Conservation (phyloP, 2,888 invertebrate genomes). For the Drosophila koepferae region DNA sequence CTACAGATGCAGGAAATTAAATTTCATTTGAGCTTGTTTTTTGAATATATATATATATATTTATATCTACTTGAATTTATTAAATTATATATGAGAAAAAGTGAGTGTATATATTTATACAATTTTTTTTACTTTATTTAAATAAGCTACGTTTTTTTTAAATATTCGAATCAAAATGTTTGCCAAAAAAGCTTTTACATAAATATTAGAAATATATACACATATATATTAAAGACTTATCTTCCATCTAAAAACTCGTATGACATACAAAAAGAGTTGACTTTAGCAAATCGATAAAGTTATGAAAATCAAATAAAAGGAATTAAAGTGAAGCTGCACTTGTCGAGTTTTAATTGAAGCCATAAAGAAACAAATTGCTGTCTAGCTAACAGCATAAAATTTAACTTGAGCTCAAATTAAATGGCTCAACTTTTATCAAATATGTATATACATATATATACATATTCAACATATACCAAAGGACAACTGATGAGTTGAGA, state of each 20-base stretch:
- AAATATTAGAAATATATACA: too few species aligned
- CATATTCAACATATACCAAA: constrained; percentile 38
- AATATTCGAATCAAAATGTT: too few species aligned
- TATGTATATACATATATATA: constrained; percentile 16
- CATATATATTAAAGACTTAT: neutral
- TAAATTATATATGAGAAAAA: too few species aligned
- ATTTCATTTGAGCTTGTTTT: constrained; percentile 37
- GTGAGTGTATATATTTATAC: too few species aligned
- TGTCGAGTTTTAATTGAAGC: constrained; percentile 13
- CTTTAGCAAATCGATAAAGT: neutral
- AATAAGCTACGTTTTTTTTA: too few species aligned
- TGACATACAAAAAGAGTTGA: neutral
- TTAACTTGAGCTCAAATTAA: constrained; percentile 17
- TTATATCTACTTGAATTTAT: too few species aligned
- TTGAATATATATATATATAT: neutral
- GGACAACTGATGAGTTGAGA: constrained; percentile 55
- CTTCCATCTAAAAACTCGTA: neutral
- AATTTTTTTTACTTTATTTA: too few species aligned
- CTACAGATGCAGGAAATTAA: constrained; percentile 58
- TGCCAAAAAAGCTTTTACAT: too few species aligned
- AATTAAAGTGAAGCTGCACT: constrained; percentile 3
- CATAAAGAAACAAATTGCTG: neutral
- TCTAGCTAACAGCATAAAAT: neutral
- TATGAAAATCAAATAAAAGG: constrained; percentile 1
- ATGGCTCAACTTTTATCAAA: constrained; percentile 43